Evolutionary conservation across 2,888 invertebrate species (phyloP).

Genomic region (Melangyna quadrimaculata): DNA sequence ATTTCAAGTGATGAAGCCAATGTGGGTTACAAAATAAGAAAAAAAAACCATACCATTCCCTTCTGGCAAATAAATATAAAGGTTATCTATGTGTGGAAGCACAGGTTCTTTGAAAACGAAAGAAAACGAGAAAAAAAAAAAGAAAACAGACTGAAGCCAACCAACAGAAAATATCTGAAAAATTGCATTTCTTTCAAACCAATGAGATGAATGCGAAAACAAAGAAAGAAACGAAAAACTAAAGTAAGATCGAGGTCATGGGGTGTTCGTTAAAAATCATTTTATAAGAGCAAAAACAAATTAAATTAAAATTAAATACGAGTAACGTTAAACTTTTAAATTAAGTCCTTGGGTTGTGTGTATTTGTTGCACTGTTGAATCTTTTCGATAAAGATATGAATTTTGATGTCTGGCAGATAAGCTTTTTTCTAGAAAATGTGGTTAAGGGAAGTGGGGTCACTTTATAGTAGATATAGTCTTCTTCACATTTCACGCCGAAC

Average conservation of each 20-base stretch:
- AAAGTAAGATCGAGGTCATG: neutral
- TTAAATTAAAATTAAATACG: neutral
- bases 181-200: constrained; percentile 20
- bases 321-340: neutral
- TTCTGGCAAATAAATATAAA: neutral
- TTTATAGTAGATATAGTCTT: too few species aligned
- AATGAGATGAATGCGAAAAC: constrained; percentile 2
- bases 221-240: neutral
- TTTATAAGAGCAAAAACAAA: neutral
- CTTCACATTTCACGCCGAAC: too few species aligned
- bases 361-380: too few species aligned
- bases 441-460: too few species aligned
- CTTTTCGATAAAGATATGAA: too few species aligned
- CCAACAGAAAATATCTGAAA: constrained; percentile 5
- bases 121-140: neutral
- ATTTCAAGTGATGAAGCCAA: neutral
- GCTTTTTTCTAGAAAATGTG: too few species aligned
- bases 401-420: too few species aligned
- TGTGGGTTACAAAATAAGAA: neutral
- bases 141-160: neutral
- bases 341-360: neutral
- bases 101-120: neutral
- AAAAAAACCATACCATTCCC: neutral
- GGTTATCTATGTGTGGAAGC: neutral
- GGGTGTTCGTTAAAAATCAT: neutral